These are phyloP conservation scores for Caenorhabditis sp. DNA, from an alignment of 2,888 invertebrate species.

Conservation along the genomic window DNA sequence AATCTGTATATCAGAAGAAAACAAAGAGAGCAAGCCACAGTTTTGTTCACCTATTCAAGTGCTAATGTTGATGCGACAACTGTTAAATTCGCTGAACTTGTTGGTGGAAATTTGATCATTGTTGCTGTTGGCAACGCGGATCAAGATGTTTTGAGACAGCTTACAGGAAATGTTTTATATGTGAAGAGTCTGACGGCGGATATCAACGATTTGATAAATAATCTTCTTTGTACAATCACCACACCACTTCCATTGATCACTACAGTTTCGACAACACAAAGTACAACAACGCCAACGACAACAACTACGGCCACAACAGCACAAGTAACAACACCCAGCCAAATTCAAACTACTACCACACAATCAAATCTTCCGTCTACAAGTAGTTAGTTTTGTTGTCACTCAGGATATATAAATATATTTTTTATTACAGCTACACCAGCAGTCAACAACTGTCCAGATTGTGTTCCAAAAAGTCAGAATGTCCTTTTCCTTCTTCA, in stretches of 20 bases:
- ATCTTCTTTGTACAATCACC: constrained; percentile 10
- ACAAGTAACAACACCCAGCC: background rate
- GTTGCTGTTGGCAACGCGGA: constrained; percentile 21
- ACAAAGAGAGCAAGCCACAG: constrained; percentile 11
- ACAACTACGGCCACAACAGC: no score
- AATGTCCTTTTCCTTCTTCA: constrained; percentile 36
- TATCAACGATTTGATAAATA: constrained; percentile 19
- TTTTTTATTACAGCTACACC: constrained; percentile 10
- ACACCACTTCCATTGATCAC: constrained; percentile 1
- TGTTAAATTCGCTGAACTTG: constrained; percentile 10
- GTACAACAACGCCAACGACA: background rate
- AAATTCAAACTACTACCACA: background rate
- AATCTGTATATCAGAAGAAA: constrained; percentile 13
- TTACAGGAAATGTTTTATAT: constrained; percentile 28
- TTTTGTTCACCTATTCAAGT: constrained; percentile 31
- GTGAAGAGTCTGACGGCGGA: constrained; percentile 14
- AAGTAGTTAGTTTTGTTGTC: background rate
- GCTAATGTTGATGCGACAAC: constrained; percentile 19
- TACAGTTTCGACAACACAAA: background rate
- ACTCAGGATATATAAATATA: no score
- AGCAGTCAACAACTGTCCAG: constrained; percentile 20
- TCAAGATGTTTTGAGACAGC: constrained; percentile 17
- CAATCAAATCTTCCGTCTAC: background rate
- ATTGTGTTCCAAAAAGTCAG: constrained; percentile 35
- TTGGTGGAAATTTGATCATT: constrained; percentile 29